A percentile compares a stretch with the other conserved stretches of the same genome.
These are phyloP conservation scores for Drosophila baimaii DNA, from an alignment of 1,140 invertebrate species.

Conservation along the genomic window DNA sequence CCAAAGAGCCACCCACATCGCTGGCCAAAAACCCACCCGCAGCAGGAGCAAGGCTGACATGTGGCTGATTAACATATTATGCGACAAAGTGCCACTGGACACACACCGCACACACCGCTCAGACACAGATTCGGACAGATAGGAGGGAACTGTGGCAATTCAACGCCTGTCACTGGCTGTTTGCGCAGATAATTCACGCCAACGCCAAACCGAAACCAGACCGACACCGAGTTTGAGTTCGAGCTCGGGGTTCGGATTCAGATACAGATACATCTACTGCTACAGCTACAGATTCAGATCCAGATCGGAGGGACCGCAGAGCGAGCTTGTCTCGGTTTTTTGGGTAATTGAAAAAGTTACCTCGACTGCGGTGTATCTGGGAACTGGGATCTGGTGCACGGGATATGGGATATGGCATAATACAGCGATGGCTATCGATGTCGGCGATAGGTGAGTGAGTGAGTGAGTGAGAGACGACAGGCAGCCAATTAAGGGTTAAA, in stretches of 20 bases:
- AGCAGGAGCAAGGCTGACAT: constrained; percentile 60
- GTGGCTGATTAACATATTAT: constrained; percentile 81
- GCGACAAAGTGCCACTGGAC: constrained; percentile 78
- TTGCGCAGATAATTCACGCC: constrained; percentile 80
- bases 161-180: constrained; percentile 80
- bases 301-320: constrained; percentile 38
- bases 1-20: constrained; percentile 35
- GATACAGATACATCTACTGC: constrained; percentile 1
- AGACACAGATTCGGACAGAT: constrained; percentile 22
- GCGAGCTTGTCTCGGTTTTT: constrained; percentile 25
- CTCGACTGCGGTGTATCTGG: constrained; percentile 29
- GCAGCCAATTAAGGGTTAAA: constrained; percentile 82
- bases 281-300: constrained; percentile 23
- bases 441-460: constrained; percentile 69
- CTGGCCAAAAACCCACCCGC: constrained; percentile 52
- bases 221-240: not conserved
- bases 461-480: constrained; percentile 58
- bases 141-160: constrained; percentile 61
- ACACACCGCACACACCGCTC: constrained; percentile 43
- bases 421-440: constrained; percentile 75
- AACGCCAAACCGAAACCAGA: constrained; percentile 53
- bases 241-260: constrained; percentile 10
- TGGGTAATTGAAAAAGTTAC: constrained; percentile 78
- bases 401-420: constrained; percentile 45
- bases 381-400: constrained; percentile 17